These are phyloP conservation scores for Ianthella basta DNA, from an alignment of 37 sponge, comb jelly and placozoan species.

Conservation along the genomic window DNA sequence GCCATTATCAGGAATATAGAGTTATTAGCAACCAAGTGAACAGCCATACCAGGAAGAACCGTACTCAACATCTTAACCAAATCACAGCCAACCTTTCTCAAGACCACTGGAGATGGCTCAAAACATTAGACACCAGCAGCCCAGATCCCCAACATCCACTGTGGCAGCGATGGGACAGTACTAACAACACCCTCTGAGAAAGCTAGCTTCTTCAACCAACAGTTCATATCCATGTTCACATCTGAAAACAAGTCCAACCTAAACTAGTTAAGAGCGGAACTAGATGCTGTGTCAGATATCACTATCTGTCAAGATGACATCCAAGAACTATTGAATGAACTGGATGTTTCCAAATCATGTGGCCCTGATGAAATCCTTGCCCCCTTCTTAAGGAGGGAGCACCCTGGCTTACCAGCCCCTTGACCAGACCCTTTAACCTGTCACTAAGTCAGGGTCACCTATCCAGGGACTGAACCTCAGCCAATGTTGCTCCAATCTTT, in stretches of 20 bases:
- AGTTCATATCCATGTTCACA: constrained; percentile 21
- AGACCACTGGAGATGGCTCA: too few relatives aligned
- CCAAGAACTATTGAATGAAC: not conserved
- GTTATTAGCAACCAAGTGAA: too few relatives aligned
- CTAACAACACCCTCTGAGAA: too few relatives aligned
- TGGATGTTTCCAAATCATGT: constrained; percentile 39
- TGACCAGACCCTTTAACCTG: constrained; percentile 21
- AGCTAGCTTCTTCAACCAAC: too few relatives aligned
- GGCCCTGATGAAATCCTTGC: constrained; percentile 51
- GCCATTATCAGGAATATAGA: too few relatives aligned
- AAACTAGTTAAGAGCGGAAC: not conserved
- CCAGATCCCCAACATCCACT: too few relatives aligned
- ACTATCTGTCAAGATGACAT: not conserved
- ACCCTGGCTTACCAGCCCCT: too few relatives aligned
- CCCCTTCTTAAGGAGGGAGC: constrained; percentile 17
- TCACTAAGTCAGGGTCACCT: constrained; percentile 21
- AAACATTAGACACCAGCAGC: too few relatives aligned
- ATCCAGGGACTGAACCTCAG: constrained; percentile 34
- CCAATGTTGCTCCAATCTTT: constrained; percentile 45
- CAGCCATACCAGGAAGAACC: too few relatives aligned
- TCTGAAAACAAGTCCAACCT: not conserved
- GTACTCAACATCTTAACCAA: too few relatives aligned
- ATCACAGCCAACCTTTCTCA: too few relatives aligned
- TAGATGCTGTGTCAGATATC: not conserved
- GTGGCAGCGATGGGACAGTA: too few relatives aligned